phyloP scores from a whole-genome alignment of 1,140 invertebrate species.

The Ladona fulva region DNA sequence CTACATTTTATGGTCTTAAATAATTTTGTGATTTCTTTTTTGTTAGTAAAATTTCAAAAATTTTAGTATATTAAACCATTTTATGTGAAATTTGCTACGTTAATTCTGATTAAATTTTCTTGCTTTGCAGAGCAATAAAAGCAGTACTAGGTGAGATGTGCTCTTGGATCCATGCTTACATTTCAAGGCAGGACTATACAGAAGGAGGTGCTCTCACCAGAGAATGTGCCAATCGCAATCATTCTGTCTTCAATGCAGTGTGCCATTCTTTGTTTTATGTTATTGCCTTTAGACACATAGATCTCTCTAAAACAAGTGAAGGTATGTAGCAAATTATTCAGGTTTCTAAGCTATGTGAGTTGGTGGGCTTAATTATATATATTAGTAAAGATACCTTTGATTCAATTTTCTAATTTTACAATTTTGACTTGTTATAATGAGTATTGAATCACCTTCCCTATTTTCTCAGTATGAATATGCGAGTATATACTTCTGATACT shows the following conservation, averaged over 20 bases:
- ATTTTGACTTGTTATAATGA: too few species aligned
- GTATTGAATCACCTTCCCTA: too few species aligned
- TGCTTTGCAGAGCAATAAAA: too few species aligned
- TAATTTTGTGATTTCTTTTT: too few species aligned
- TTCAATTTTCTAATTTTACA: not conserved
- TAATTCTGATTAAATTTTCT: too few species aligned
- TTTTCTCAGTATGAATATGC: too few species aligned
- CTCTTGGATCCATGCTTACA: slow-evolving; percentile 66
- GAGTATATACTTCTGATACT: too few species aligned
- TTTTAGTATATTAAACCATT: too few species aligned
- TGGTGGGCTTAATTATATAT: slow-evolving; percentile 16
- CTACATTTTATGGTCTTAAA: too few species aligned
- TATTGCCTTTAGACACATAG: slow-evolving; percentile 75
- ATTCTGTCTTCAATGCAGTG: slow-evolving; percentile 79
- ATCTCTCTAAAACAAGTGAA: slow-evolving; percentile 64
- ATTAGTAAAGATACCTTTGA: slow-evolving; percentile 15
- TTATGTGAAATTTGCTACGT: too few species aligned
- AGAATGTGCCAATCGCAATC: slow-evolving; percentile 47
- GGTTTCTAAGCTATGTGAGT: slow-evolving; percentile 16
- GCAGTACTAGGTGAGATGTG: slow-evolving; percentile 41
- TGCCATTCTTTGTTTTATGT: slow-evolving; percentile 88
- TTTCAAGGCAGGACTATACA: slow-evolving; percentile 46
- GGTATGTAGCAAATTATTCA: slow-evolving; percentile 43
- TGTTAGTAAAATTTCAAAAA: too few species aligned
- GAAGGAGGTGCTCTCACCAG: slow-evolving; percentile 37